Evolutionary conservation across 2,113 vertebrate species (phyloP).

Genomic region (Delphinus delphis): DNA sequence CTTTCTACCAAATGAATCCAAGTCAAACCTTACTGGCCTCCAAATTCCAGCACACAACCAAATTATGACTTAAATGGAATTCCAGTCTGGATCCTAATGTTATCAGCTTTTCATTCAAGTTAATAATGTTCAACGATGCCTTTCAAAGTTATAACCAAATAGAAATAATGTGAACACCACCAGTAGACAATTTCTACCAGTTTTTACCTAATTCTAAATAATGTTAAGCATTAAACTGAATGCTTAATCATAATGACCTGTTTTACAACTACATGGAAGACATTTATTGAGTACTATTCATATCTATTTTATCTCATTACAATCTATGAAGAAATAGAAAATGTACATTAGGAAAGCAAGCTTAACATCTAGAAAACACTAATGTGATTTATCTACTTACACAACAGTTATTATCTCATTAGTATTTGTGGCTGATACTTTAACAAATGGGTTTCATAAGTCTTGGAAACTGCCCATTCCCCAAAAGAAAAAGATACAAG

Average conservation of each 20-base stretch:
- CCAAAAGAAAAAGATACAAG: neutral
- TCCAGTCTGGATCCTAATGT: neutral
- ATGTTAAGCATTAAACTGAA: neutral
- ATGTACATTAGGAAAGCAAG: neutral
- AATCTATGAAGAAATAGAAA: slow-evolving; percentile 24
- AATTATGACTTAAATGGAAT: neutral
- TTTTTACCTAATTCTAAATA: slow-evolving; percentile 13
- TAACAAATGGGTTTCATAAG: neutral
- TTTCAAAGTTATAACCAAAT: slow-evolving; percentile 31
- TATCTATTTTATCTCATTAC: neutral
- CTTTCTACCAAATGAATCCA: neutral
- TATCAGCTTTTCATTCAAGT: neutral
- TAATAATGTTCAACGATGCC: neutral
- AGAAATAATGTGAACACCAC: neutral
- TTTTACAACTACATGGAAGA: neutral
- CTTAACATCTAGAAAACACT: neutral
- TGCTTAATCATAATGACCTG: neutral
- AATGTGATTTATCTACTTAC: neutral
- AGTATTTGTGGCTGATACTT: neutral
- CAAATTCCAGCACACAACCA: neutral
- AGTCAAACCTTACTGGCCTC: neutral
- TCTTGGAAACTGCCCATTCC: neutral
- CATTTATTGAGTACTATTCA: neutral
- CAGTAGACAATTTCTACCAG: neutral
- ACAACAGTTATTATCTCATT: neutral